These are phyloP conservation scores for Bubalus kerabau DNA, from an alignment of 2,113 vertebrate species.

Conservation along the genomic window DNA sequence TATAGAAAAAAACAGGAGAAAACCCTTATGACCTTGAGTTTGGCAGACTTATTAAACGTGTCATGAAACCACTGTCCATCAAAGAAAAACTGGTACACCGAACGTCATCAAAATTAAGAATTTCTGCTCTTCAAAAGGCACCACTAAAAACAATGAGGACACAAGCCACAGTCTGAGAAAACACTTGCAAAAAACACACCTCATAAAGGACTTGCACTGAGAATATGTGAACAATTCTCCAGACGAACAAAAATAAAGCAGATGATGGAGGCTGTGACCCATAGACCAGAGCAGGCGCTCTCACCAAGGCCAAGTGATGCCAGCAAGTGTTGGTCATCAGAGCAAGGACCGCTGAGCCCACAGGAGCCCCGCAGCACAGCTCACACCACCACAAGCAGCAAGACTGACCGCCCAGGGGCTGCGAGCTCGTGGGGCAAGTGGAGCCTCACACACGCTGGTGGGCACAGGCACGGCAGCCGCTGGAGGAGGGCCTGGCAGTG, in stretches of 20 bases:
- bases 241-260: too few species aligned
- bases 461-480: accelerated
- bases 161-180: neutral
- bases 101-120: neutral
- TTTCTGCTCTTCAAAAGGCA: neutral
- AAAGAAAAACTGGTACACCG: neutral
- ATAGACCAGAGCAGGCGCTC: neutral
- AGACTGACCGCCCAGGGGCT: neutral
- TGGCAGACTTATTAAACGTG: neutral
- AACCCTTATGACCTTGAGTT: neutral
- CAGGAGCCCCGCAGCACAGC: neutral
- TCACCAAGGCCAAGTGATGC: neutral
- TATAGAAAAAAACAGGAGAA: neutral
- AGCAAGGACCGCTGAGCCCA: neutral
- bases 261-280: neutral
- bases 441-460: neutral
- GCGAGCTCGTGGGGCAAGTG: neutral
- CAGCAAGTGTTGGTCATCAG: too few species aligned
- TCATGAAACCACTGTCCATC: neutral
- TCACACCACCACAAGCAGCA: neutral
- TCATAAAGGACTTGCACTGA: neutral
- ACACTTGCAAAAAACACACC: neutral
- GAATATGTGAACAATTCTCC: neutral
- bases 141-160: neutral
- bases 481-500: neutral